A percentile compares a stretch with the other conserved stretches of the same genome.
Evolutionary conservation across 1,140 invertebrate genomes (phyloP).

Genomic region (Euglossa dilemma): DNA sequence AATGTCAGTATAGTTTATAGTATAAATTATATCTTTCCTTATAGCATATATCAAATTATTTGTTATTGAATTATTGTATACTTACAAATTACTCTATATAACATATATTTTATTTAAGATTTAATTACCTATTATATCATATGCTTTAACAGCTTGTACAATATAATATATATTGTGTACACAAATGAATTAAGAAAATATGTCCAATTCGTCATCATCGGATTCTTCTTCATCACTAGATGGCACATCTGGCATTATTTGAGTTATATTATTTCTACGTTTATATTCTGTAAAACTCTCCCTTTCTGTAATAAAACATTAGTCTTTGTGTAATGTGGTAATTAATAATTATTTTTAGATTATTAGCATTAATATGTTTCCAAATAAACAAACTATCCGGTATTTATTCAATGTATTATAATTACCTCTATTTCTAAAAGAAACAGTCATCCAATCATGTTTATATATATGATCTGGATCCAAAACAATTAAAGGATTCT

Average conservation of each 20-base stretch:
- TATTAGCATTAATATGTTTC: background rate
- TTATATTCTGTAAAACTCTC: conserved; percentile 69
- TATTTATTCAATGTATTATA: conserved; percentile 14
- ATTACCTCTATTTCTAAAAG: conserved; percentile 28
- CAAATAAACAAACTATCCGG: background rate
- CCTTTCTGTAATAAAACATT: conserved; percentile 48
- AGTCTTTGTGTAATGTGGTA: background rate
- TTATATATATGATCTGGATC: conserved; percentile 70
- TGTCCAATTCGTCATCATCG: conserved; percentile 70
- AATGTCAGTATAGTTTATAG: background rate
- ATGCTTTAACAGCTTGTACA: background rate
- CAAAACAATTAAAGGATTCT: conserved; percentile 60
- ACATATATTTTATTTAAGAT: background rate
- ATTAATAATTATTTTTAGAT: too few relatives aligned
- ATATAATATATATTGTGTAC: background rate
- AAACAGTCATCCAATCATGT: conserved; percentile 38
- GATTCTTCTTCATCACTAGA: conserved; percentile 71
- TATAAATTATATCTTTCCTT: background rate
- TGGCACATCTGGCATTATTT: conserved; percentile 68
- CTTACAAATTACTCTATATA: background rate
- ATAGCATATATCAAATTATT: background rate
- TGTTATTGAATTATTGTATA: background rate
- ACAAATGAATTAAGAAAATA: conserved; percentile 11
- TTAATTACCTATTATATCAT: background rate
- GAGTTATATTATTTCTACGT: conserved; percentile 58